Conservation (phyloP, 2,113 vertebrate genomes). For the Erythrocercus mccallii region DNA sequence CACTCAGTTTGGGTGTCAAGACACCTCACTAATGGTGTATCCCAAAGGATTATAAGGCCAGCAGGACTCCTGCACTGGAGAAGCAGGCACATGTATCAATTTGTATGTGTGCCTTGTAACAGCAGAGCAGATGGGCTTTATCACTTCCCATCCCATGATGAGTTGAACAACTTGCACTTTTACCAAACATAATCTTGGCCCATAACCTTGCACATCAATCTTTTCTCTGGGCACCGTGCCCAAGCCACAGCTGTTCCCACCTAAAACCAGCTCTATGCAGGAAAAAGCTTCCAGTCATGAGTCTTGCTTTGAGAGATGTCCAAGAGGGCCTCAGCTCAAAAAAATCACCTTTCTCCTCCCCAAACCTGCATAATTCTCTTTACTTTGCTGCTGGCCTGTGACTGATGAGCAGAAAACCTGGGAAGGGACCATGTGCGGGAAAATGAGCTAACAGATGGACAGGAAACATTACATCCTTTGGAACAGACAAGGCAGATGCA, state of each 20-base stretch:
- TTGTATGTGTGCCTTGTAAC: not conserved
- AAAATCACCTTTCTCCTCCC: not conserved
- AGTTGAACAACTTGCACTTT: not conserved
- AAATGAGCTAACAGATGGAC: not conserved
- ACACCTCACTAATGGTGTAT: not conserved
- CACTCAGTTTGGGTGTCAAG: not conserved
- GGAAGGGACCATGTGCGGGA: not conserved
- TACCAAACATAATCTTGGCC: not conserved
- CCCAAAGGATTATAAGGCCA: not conserved
- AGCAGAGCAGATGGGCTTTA: not conserved
- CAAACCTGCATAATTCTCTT: not conserved
- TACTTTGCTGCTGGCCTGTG: not conserved
- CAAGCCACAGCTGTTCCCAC: not conserved
- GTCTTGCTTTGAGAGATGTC: not conserved
- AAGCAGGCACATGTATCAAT: fast-evolving
- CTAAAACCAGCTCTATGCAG: not conserved
- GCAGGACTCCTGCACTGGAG: not conserved
- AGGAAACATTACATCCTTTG: not conserved
- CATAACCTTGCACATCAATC: not conserved
- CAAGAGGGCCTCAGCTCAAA: not conserved
- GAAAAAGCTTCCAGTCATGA: not conserved
- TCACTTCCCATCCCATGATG: not conserved
- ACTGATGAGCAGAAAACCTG: not conserved
- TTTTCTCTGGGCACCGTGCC: not conserved
- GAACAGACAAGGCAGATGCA: not conserved